Evolutionary conservation across 2,888 invertebrate genomes (phyloP).

Genomic region (Salpingus planirostris): DNA sequence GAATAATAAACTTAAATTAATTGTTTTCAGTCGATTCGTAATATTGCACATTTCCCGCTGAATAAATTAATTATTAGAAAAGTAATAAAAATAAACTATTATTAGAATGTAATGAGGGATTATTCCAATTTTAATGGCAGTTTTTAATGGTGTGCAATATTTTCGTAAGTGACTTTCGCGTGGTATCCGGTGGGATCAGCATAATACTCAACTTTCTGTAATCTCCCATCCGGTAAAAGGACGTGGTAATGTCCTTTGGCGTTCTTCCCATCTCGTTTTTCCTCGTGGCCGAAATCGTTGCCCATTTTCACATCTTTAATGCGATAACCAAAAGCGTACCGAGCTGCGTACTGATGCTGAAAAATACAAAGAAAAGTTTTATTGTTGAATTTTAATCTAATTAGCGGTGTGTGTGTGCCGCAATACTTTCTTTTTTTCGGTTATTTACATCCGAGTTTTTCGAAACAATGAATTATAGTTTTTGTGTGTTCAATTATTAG

Average conservation of each 20-base stretch:
- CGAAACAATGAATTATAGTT: no score
- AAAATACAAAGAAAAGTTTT: no score
- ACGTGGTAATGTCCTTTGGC: constrained; percentile 71
- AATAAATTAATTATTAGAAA: no score
- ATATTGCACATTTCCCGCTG: no score
- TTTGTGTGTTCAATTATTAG: no score
- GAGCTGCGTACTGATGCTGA: constrained; percentile 36
- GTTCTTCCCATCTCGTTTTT: constrained; percentile 57
- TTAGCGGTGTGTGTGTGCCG: no score
- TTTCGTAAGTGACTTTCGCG: constrained; percentile 62
- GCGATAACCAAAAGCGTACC: constrained; percentile 55
- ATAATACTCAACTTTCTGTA: constrained; percentile 69
- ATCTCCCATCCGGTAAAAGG: constrained; percentile 66
- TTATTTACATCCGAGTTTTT: no score
- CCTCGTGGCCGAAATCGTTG: constrained; percentile 70
- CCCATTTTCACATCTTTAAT: constrained; percentile 63
- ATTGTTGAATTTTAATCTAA: no score
- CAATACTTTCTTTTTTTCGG: no score
- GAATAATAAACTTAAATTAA: no score
- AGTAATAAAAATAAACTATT: background rate
- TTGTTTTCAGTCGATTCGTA: no score
- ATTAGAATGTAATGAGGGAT: background rate
- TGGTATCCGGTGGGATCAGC: constrained; percentile 71
- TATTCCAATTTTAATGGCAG: background rate
- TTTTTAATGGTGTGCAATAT: constrained; percentile 25